Evolutionary conservation across 2,888 invertebrate genomes (phyloP), one percentile per base, ranked within the genome.

Genomic region (Acrocyrtus sp.): DNA sequence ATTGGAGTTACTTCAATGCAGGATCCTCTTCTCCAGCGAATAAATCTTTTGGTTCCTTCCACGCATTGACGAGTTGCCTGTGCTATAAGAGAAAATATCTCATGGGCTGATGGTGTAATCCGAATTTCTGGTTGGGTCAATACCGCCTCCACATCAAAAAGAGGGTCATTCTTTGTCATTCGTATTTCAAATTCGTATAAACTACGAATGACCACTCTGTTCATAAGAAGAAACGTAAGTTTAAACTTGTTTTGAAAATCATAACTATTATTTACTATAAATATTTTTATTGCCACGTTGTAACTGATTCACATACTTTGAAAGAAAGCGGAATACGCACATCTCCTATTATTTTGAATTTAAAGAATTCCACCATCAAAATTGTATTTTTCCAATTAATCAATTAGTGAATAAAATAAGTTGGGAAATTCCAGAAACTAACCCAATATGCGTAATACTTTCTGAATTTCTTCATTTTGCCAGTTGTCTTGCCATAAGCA

Each of bases 21-120:
- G 0, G 92, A 92, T 12, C 90, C 90, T 80, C 89, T 87, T 91
- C 93, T 92, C 96, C 96, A 96, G 8, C 96, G 89, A 0, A 91
- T 89, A 82, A 96, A 93, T 0, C 87, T 84, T 81, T 91, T 92
- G 5, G 94, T 83, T 12, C 91, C 89, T 75, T 91, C 90, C 1
- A 95, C 85, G 82, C 93, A 91, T 83, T 94, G 92, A 81, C 91
- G 90, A 17, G 92, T 87, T 79, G 90, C 89, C 79, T 90, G 89
- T 15, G 92, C 86, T 17, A 94, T 88, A 27, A 92, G 90, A 76
- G 91, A 92, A 83, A 91, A 91, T 39, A 94, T 88, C 83, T 96
- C 94, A 4, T 88, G 86, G 0, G 91, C 87, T 0, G 91, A 89
- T 0, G 95, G 95, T 19, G 90, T 87, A 77, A 94, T 85, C 0